Percentiles rank a stretch among this genome's conserved stretches.
Conservation (phyloP, 2,888 invertebrate genomes). For the Lomographa bimaculata region DNA sequence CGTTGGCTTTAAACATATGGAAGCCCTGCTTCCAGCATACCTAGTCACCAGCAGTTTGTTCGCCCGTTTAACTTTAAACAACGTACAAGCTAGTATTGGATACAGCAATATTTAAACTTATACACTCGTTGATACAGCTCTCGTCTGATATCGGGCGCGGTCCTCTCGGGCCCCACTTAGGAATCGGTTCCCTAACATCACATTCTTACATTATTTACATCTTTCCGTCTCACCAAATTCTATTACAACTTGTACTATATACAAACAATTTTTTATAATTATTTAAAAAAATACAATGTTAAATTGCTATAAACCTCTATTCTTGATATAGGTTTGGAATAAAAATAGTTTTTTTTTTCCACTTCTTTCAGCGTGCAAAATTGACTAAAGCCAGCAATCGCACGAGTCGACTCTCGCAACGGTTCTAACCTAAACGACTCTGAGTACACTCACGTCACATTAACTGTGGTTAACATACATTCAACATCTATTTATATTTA, state of each 20-base stretch:
- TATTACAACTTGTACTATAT: constrained; percentile 82
- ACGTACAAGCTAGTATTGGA: constrained; percentile 65
- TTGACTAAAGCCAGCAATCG: constrained; percentile 73
- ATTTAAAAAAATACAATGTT: constrained; percentile 78
- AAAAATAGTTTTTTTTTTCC: constrained; percentile 64
- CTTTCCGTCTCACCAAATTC: constrained; percentile 66
- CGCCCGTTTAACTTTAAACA: constrained; percentile 64
- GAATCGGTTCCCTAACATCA: constrained; percentile 54
- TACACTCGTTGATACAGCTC: constrained; percentile 54
- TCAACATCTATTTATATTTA: constrained; percentile 48
- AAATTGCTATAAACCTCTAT: constrained; percentile 76
- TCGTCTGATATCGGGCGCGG: constrained; percentile 43
- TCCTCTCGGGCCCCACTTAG: constrained; percentile 48
- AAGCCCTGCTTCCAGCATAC: constrained; percentile 43
- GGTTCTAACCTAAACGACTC: constrained; percentile 53
- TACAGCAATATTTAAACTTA: constrained; percentile 69
- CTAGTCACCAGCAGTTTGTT: constrained; percentile 65
- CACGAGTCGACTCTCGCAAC: constrained; percentile 62
- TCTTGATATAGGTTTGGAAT: constrained; percentile 77
- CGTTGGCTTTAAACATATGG: constrained; percentile 47
- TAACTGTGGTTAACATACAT: constrained; percentile 53
- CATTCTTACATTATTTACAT: constrained; percentile 74
- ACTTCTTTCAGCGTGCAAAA: constrained; percentile 73
- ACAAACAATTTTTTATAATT: constrained; percentile 69
- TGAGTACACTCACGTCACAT: constrained; percentile 46